Conservation (phyloP, 2,113 vertebrate species). For the Eleginops maclovinus region DNA sequence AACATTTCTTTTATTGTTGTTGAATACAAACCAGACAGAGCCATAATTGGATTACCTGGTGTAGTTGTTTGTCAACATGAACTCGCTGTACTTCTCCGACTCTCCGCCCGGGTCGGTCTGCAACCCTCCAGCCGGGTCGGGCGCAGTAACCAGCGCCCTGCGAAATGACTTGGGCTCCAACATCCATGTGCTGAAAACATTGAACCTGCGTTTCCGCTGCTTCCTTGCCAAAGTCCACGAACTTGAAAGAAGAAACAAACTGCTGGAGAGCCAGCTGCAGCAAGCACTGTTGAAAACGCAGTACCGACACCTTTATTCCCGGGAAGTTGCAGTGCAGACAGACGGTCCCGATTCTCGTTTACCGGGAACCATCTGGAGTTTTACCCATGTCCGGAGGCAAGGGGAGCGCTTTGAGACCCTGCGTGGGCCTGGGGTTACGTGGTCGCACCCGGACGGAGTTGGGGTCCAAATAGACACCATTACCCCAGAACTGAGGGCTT, state of each 20-base stretch:
- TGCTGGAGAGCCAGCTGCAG: constrained; percentile 89
- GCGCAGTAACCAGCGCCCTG: constrained; percentile 85
- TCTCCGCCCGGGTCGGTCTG: constrained; percentile 67
- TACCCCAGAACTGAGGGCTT: constrained; percentile 87
- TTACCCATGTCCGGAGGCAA: constrained; percentile 88
- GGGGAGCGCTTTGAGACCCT: constrained; percentile 88
- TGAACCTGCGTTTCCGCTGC: constrained; percentile 92
- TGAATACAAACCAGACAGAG: constrained; percentile 21
- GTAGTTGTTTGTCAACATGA: constrained; percentile 76
- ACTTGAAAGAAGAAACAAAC: constrained; percentile 89
- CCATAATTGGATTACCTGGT: constrained; percentile 34
- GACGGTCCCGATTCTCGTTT: constrained; percentile 83
- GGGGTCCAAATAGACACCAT: constrained; percentile 90
- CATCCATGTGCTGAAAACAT: constrained; percentile 92
- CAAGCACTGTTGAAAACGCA: constrained; percentile 81
- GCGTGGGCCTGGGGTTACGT: constrained; percentile 87
- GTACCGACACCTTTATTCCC: constrained; percentile 82
- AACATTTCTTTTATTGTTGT: constrained; percentile 12
- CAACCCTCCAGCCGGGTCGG: constrained; percentile 60
- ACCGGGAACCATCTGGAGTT: constrained; percentile 92
- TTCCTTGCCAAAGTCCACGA: constrained; percentile 93
- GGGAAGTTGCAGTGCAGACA: constrained; percentile 88
- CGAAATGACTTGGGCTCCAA: constrained; percentile 92
- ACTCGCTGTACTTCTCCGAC: constrained; percentile 88
- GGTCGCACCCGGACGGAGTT: constrained; percentile 86